phyloP scores from a whole-genome alignment of 1,140 invertebrate species.

The Drosophila willistoni region DNA sequence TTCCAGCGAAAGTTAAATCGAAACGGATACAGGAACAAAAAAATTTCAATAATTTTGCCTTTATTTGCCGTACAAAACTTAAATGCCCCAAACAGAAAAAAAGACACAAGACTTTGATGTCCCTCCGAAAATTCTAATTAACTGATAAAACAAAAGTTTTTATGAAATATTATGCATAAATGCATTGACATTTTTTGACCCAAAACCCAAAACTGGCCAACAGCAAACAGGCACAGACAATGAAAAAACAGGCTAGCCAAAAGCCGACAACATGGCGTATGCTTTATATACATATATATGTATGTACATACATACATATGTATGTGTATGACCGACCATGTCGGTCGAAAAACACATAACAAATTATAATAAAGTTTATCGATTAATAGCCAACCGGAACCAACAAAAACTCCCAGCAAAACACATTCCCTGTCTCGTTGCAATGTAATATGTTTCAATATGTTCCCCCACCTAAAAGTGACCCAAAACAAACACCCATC shows the following conservation, averaged over 20 bases:
- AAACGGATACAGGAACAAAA: conserved; percentile 61
- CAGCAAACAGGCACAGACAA: conserved; percentile 39
- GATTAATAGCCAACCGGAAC: conserved; percentile 64
- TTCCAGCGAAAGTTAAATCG: conserved; percentile 69
- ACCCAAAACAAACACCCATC: conserved; percentile 16
- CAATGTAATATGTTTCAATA: conserved; percentile 61
- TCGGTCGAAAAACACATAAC: conserved; percentile 44
- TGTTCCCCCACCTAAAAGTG: conserved; percentile 46
- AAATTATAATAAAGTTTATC: conserved; percentile 80
- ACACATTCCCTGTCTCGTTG: conserved; percentile 1
- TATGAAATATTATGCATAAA: conserved; percentile 65
- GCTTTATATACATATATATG: conserved; percentile 26
- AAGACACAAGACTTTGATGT: conserved; percentile 23
- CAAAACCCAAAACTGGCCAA: not conserved
- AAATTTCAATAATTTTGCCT: conserved; percentile 57
- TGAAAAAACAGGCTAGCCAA: conserved; percentile 37
- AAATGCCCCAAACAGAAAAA: conserved; percentile 33
- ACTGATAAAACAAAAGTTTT: conserved; percentile 71
- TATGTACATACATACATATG: not conserved
- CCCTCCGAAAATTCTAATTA: conserved; percentile 70
- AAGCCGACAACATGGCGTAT: conserved; percentile 52
- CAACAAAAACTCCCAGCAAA: conserved; percentile 8
- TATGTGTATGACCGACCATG: not conserved
- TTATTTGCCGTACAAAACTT: conserved; percentile 60
- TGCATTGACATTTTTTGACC: conserved; percentile 42